Evolutionary conservation across 1,140 invertebrate species (phyloP), one percentile per base, ranked within the genome.

Genomic region (Drosophila mauritiana): DNA sequence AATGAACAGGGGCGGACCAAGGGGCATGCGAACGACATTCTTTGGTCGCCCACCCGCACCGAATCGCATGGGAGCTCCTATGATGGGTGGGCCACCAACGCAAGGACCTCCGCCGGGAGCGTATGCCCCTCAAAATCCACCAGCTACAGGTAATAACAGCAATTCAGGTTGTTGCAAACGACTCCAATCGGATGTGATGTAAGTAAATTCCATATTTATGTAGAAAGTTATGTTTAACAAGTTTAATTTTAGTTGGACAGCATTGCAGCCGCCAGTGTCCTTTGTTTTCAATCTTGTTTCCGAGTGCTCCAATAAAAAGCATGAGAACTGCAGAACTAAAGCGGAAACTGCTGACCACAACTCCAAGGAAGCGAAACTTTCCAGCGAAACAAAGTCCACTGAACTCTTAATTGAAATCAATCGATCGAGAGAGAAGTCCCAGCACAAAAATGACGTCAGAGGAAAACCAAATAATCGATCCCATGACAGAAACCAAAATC

Each of bases 1-100:
- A 1, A 90, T 89, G 84, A 62, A 43, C 27, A 75, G 90, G 40
- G 80, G 78, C 12, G 80, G 73, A 8, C 69, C 88, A 20, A 67
- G 79, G 1, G 64, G 70, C 15, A 69, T 78, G 62, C 49, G 88
- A 17, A 67, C 89, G 4, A 43, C 53, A 6, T 83, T 91, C 45
- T 89, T 83, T 15, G 52, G 40, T 10, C 69, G 78, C 7, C 68
- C 69, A 2, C 52, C 55, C 4, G 15, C 20, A 0, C 43, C 49
- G 3, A 68, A 67, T 52, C 62, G 61, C 11, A 43, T 70, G 55
- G 34, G 31, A 17, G 45, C 80, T 17, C 56, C 73, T n/a, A 45
- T 55, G 11, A 43, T 45, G 25, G 43, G 27, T 22, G 48, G 48
- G 0, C 5, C 12, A 0, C 22, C 54, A 8, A 13, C 31, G 1